Evolutionary conservation across 2,888 invertebrate genomes (phyloP), one percentile per base, ranked within the genome.

Genomic region (Dicyrtomina minuta): DNA sequence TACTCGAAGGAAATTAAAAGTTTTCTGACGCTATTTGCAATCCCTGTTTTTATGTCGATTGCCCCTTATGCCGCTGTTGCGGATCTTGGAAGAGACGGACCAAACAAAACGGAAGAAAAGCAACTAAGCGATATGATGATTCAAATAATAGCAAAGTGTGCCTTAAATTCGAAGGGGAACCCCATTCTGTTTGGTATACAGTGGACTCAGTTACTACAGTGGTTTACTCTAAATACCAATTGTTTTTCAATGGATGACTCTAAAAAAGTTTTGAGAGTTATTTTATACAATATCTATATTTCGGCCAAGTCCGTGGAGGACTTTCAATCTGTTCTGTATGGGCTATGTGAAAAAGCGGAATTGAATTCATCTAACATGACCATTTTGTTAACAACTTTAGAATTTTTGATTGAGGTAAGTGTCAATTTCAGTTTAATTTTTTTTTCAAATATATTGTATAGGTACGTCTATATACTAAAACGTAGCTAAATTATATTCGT

Each of bases 241-340:
- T 24, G 15, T 33, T 53, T 73, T 22, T 64, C 70, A 10, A 49
- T 56, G 15, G 69, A 53, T 0, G 51, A 55, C 2, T 49, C 53
- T 17, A 55, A 67, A 44, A 59, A 66, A 22, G 20, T 78, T 6
- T 39, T 65, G 24, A 27, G 51, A 12, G 60, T 73, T 12, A 70
- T 71, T 10, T 46, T 78, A 27, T 49, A 70, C 43, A 76, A 75
- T 56, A 62, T 77, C 46, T 78, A 75, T 61, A 33, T 78, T 39
- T 78, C 78, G 8, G 64, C 74, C 10, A 72, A 75, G 69, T 44
- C 58, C 10, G 69, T 74, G 0, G 68, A 49, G 4, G 74, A 75
- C 6, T 77, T 75, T 70, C 71, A 74, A 39, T 43, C 64, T 10
- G 66, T 71, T 61, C 44, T 74, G 15, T 49, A 74, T 41, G 0